Percentiles rank a stretch among this genome's conserved stretches.
Evolutionary conservation across 2,797 vertebrate species (phyloP).

Genomic region (Brachymystax lenok): DNA sequence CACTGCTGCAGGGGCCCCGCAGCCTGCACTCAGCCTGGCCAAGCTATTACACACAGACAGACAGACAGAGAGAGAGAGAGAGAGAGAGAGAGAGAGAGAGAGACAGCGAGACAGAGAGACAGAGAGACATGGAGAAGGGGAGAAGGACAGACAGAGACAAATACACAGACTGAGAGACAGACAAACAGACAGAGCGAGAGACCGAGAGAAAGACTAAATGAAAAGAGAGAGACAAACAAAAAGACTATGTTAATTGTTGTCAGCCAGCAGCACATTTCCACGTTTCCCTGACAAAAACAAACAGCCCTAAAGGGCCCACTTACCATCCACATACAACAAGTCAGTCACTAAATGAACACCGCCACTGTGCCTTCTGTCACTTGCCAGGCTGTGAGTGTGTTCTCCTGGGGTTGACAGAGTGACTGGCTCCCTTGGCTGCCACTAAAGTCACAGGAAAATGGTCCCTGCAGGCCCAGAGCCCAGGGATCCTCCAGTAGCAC

Average conservation of each 20-base stretch:
- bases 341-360: neutral
- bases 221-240: slow-evolving; percentile 8
- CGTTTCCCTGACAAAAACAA: slow-evolving; percentile 3
- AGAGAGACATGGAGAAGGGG: neutral
- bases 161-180: neutral
- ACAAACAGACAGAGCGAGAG: neutral
- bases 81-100: slow-evolving; percentile 53
- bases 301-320: neutral
- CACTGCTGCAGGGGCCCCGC: neutral
- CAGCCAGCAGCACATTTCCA: neutral
- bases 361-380: slow-evolving; percentile 8
- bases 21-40: neutral
- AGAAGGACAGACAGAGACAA: neutral
- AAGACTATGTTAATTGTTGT: slow-evolving; percentile 5
- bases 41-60: slow-evolving; percentile 54
- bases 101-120: neutral
- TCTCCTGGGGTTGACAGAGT: slow-evolving; percentile 6
- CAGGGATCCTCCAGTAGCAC: slow-evolving; percentile 3
- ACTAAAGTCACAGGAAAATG: neutral
- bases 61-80: neutral
- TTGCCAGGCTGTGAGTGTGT: neutral
- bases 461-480: neutral
- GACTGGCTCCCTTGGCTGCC: neutral
- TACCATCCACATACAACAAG: neutral
- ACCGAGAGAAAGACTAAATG: neutral